phyloP scores from a whole-genome alignment of 2,797 vertebrate genomes.

The Chanos chanos region DNA sequence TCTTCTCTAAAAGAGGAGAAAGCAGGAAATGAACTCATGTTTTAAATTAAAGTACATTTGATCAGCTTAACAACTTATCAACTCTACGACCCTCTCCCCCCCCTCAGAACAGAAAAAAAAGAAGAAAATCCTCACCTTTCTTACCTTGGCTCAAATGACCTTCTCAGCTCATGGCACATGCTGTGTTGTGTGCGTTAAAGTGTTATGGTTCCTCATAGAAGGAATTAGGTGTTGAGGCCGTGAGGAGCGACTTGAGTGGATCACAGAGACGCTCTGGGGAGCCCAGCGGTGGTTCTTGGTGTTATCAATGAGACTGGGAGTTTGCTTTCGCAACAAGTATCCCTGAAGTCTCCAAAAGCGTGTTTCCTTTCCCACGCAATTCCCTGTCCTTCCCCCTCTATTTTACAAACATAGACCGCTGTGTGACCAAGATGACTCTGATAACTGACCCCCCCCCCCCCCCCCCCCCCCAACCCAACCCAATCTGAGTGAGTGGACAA shows the following conservation, averaged over 20 bases:
- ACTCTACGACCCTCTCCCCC: too few relatives aligned
- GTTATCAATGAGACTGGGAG: conserved; percentile 53
- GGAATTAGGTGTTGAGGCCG: background rate
- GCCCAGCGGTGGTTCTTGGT: conserved; percentile 41
- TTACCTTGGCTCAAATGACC: conserved; percentile 25
- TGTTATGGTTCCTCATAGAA: background rate
- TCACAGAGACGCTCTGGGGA: conserved; percentile 20
- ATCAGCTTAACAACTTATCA: too few relatives aligned
- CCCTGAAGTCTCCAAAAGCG: conserved; percentile 44
- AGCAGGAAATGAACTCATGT: too few relatives aligned
- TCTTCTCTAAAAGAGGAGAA: too few relatives aligned
- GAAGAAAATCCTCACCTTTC: too few relatives aligned
- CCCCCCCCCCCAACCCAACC: too few relatives aligned
- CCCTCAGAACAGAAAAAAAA: too few relatives aligned
- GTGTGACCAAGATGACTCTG: conserved; percentile 20
- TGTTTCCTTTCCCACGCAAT: conserved; percentile 74
- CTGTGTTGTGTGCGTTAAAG: background rate
- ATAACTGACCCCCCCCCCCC: conserved; percentile 10
- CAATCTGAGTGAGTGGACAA: background rate
- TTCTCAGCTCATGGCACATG: conserved; percentile 11
- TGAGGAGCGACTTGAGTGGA: background rate
- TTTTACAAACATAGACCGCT: conserved; percentile 32
- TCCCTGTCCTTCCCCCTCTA: conserved; percentile 51
- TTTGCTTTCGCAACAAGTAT: conserved; percentile 58
- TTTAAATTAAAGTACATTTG: too few relatives aligned